phyloP scores from a whole-genome alignment of 1,140 invertebrate species.

The Leucophenga varia region DNA sequence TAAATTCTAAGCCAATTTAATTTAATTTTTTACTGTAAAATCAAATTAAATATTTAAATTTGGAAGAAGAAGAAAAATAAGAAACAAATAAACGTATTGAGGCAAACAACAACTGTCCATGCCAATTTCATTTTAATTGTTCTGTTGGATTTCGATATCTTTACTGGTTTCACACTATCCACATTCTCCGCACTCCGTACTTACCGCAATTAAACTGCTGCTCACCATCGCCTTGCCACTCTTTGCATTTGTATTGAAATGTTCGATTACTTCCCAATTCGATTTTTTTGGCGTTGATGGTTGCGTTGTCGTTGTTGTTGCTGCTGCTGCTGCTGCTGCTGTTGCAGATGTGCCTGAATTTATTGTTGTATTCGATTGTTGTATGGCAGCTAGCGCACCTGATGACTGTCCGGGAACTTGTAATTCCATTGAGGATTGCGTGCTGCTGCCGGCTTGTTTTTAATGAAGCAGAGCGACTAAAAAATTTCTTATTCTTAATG shows the following conservation, averaged over 20 bases:
- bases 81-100: not conserved
- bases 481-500: constrained; percentile 41
- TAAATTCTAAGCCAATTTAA: too few relatives aligned
- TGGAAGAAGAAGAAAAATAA: constrained; percentile 3
- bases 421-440: constrained; percentile 44
- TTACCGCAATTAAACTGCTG: constrained; percentile 61
- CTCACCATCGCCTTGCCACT: constrained; percentile 59
- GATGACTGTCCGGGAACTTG: constrained; percentile 43
- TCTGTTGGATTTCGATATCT: not conserved
- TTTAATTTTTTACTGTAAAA: constrained; percentile 38
- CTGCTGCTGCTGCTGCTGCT: constrained; percentile 12
- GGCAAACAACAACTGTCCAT: constrained; percentile 6
- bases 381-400: constrained; percentile 17
- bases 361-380: too few relatives aligned
- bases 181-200: constrained; percentile 22
- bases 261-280: constrained; percentile 87
- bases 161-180: not conserved
- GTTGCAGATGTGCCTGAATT: not conserved
- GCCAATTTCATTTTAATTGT: not conserved
- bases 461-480: constrained; percentile 53
- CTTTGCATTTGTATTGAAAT: constrained; percentile 65
- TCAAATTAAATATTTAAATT: constrained; percentile 51
- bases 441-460: constrained; percentile 37
- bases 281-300: constrained; percentile 72
- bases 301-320: constrained; percentile 58